phyloP scores from a whole-genome alignment of 2,113 vertebrate species.

The Thermophis baileyi region DNA sequence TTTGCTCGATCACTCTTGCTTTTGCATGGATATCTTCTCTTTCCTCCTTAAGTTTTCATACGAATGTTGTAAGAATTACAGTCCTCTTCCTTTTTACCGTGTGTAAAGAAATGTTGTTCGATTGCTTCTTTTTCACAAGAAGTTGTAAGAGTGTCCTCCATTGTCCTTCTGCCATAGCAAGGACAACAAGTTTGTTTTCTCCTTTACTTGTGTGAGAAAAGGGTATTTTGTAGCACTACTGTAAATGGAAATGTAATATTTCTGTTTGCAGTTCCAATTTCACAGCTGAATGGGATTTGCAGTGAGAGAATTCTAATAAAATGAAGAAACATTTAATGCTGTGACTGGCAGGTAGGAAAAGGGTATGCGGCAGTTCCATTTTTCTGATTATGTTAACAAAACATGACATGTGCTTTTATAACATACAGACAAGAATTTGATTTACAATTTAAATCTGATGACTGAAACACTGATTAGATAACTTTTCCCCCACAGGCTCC shows the following conservation, averaged over 20 bases:
- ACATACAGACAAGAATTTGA: conserved; percentile 54
- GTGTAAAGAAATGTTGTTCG: background rate
- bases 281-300: conserved; percentile 76
- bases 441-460: conserved; percentile 68
- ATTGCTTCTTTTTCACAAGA: background rate
- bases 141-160: background rate
- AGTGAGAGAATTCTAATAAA: conserved; percentile 77
- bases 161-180: conserved; percentile 3
- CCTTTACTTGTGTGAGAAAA: conserved; percentile 60
- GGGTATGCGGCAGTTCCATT: conserved; percentile 68
- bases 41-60: background rate
- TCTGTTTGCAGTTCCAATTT: conserved; percentile 82
- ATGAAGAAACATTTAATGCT: conserved; percentile 73
- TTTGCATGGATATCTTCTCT: no score
- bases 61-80: background rate
- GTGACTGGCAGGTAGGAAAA: conserved; percentile 75
- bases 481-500: conserved; percentile 2
- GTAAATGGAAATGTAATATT: conserved; percentile 73
- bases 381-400: conserved; percentile 80
- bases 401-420: conserved; percentile 67
- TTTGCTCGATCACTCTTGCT: background rate
- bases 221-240: conserved; percentile 64
- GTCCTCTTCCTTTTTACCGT: background rate
- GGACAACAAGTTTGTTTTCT: conserved; percentile 18
- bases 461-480: conserved; percentile 60